These are phyloP conservation scores for Passer domesticus DNA, from an alignment of 2,113 vertebrate genomes.

Conservation along the genomic window DNA sequence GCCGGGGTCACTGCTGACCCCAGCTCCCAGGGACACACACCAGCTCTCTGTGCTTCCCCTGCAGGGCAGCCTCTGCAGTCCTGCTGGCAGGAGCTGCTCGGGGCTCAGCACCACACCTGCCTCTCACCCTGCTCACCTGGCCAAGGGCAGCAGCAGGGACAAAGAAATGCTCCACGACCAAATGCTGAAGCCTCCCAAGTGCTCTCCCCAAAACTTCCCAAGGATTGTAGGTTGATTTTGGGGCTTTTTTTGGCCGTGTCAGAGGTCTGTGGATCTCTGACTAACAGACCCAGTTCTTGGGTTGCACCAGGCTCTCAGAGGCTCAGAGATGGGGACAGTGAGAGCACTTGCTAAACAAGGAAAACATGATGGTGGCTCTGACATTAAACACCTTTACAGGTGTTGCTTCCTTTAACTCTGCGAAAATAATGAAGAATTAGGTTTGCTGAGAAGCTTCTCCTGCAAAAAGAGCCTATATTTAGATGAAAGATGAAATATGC, in stretches of 20 bases:
- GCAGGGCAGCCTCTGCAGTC: rapidly evolving
- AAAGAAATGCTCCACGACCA: not conserved
- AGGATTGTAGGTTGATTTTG: rapidly evolving
- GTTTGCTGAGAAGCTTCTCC: not conserved
- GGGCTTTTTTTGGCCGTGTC: not conserved
- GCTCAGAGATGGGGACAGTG: not conserved
- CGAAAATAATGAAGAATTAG: not conserved
- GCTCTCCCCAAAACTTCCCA: not conserved
- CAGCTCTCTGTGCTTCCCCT: not conserved
- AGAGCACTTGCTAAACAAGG: not conserved
- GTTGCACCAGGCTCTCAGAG: not conserved
- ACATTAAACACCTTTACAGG: not conserved
- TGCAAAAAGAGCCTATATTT: not conserved
- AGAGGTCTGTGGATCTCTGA: not conserved
- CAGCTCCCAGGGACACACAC: rapidly evolving
- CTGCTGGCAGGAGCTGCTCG: not conserved
- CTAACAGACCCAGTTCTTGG: not conserved
- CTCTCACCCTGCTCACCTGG: not conserved
- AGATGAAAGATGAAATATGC: constrained; percentile 15
- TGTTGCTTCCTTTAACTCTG: not conserved
- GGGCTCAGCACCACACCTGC: not conserved
- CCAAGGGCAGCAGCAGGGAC: not conserved
- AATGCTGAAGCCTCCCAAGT: not conserved
- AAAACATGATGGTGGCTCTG: not conserved
- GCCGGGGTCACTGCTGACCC: not conserved